A percentile compares a stretch with the other conserved stretches of the same genome.
These are phyloP conservation scores for Theretra japonica DNA, from an alignment of 2,888 invertebrate species.

Conservation along the genomic window DNA sequence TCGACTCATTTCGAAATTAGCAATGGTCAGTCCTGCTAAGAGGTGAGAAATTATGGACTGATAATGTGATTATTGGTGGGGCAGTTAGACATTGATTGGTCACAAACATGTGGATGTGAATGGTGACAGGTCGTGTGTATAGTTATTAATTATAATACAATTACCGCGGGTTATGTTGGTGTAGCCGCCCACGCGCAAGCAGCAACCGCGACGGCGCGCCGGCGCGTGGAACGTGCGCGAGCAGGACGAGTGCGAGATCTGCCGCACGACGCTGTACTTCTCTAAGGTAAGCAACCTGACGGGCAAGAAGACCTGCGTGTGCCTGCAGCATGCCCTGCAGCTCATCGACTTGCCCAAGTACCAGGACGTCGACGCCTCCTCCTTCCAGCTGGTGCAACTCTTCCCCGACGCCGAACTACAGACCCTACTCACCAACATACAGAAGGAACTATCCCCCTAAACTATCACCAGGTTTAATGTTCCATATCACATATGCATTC, in stretches of 20 bases:
- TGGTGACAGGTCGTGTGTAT: too few relatives aligned
- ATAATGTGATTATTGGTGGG: too few relatives aligned
- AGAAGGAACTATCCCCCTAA: background rate
- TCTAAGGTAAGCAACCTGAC: conserved; percentile 86
- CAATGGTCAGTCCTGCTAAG: too few relatives aligned
- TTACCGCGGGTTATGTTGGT: background rate
- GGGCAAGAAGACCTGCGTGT: conserved; percentile 44
- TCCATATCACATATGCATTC: too few relatives aligned
- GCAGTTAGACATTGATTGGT: too few relatives aligned
- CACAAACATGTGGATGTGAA: too few relatives aligned
- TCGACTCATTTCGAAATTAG: too few relatives aligned
- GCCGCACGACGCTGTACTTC: conserved; percentile 92
- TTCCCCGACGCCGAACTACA: background rate
- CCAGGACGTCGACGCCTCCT: background rate
- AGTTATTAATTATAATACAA: background rate
- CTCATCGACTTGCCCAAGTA: conserved; percentile 32
- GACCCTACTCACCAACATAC: background rate
- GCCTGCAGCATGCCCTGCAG: conserved; percentile 54
- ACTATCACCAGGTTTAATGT: too few relatives aligned
- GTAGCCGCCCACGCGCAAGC: conserved; percentile 12
- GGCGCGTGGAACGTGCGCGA: conserved; percentile 52
- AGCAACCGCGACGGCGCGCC: conserved; percentile 36
- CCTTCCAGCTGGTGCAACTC: background rate
- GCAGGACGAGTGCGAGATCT: conserved; percentile 91
- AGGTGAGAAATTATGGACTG: too few relatives aligned